Evolutionary conservation across 2,797 vertebrate genomes (phyloP), one percentile per base, ranked within the genome.

Genomic region (Luscinia megarhynchos): DNA sequence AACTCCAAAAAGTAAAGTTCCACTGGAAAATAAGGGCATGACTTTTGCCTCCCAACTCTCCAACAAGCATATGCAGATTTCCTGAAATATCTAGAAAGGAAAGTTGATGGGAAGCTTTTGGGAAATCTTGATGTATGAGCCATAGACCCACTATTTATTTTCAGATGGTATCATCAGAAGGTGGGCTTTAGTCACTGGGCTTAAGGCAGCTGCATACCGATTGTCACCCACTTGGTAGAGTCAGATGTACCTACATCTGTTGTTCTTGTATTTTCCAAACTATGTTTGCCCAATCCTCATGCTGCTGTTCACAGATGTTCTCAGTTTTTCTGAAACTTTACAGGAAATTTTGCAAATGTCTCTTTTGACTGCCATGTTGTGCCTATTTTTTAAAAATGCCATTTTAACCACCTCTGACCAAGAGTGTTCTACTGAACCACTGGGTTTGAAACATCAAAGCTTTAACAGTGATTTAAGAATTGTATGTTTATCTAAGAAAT

Each of bases 231-330:
- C 57, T 38, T 26, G 41, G 32, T 43, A 72, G 32, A 72, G 61
- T 38, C 36, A 74, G 51, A 34, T 7, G 4, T 3, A 11, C 9
- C 2, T 50, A 7, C 1, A 0, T 16, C 14, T 22, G 6, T 64
- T 63, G 24, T n/a, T 73, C 17, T 24, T 77, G 4, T 54, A 5
- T 80, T 88, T 93, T 87, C 54, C 21, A 53, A 11, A 10, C n/a
- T 63, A 1, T 41, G 15, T 61, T 78, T 89, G 34, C 54, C n/a
- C 43, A 59, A 3, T 54, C 26, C 41, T 18, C 3, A 2, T 61
- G 34, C 10, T 57, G 1, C 15, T n/a, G 20, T 61, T 94, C 34
- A 40, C 20, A 67, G 40, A 26, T 23, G 10, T 53, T 77, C 34
- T 73, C n/a, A n/a, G 7, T 45, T 89, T 70, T 81, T 62, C 74